Conservation (phyloP, 2,113 vertebrate genomes). For the Nicator chloris region DNA sequence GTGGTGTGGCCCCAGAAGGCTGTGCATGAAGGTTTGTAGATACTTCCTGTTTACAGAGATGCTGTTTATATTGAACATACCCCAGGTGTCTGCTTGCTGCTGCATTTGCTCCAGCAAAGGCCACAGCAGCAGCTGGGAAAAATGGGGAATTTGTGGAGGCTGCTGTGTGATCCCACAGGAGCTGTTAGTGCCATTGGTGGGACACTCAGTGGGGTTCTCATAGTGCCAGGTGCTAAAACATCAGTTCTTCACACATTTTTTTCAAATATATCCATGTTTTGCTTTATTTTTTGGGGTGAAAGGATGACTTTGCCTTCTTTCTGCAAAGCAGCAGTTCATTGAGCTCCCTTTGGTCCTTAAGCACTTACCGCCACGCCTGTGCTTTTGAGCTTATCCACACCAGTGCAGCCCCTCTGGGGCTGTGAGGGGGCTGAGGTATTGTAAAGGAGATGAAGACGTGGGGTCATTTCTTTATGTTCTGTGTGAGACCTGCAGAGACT, state of each 20-base stretch:
- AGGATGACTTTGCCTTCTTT: background rate
- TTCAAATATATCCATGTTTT: background rate
- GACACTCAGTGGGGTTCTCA: background rate
- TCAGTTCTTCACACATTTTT: background rate
- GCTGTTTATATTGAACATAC: background rate
- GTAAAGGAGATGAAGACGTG: background rate
- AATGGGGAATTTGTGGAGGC: background rate
- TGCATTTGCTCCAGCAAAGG: background rate
- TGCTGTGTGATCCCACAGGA: background rate
- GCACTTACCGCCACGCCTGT: background rate
- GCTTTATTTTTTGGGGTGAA: background rate
- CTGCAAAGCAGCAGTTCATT: background rate
- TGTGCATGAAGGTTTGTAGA: background rate
- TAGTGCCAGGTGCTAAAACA: background rate
- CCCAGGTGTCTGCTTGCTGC: background rate
- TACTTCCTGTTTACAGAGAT: background rate
- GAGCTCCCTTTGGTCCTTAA: background rate
- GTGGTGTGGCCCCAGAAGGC: background rate
- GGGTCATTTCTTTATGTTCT: background rate
- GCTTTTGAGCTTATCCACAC: background rate
- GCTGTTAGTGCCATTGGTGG: background rate
- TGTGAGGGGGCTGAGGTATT: rapidly evolving
- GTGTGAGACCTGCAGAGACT: background rate
- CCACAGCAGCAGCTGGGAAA: background rate
- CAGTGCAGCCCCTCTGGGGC: background rate